Percentiles rank a stretch among this genome's conserved stretches.
Conservation (phyloP, 2,797 vertebrate genomes). For the Pipistrellus nathusii region DNA sequence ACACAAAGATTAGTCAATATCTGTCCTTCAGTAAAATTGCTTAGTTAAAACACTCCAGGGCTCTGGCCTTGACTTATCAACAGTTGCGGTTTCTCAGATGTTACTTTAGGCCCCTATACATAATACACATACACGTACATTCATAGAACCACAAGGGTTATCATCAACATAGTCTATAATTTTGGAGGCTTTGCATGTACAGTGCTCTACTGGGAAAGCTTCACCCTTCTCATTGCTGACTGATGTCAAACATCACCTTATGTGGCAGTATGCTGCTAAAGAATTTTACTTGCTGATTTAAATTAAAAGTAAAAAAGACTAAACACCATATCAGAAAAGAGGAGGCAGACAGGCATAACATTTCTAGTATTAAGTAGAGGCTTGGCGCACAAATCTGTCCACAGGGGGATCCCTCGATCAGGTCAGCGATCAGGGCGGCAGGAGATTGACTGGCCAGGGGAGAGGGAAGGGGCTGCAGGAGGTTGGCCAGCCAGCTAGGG, state of each 20-base stretch:
- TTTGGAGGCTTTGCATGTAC: background rate
- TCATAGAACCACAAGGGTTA: background rate
- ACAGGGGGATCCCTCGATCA: no score
- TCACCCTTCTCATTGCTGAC: background rate
- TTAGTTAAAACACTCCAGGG: background rate
- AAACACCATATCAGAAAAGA: background rate
- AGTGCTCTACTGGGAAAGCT: background rate
- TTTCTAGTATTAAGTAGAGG: background rate
- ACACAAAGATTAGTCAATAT: conserved; percentile 21
- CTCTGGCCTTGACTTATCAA: background rate
- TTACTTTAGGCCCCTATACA: background rate
- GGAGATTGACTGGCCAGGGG: no score
- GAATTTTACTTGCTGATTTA: conserved; percentile 42
- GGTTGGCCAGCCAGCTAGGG: no score
- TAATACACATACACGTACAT: background rate
- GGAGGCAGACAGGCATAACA: background rate
- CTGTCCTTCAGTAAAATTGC: background rate
- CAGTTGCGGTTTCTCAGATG: background rate
- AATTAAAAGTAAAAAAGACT: conserved; percentile 41
- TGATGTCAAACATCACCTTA: background rate
- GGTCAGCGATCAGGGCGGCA: no score
- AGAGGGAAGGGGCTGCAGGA: no score
- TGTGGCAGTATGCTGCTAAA: background rate
- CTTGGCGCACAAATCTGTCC: no score
- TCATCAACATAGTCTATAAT: background rate